phyloP scores from a whole-genome alignment of 2,797 vertebrate species.

The Coregonus sp. region DNA sequence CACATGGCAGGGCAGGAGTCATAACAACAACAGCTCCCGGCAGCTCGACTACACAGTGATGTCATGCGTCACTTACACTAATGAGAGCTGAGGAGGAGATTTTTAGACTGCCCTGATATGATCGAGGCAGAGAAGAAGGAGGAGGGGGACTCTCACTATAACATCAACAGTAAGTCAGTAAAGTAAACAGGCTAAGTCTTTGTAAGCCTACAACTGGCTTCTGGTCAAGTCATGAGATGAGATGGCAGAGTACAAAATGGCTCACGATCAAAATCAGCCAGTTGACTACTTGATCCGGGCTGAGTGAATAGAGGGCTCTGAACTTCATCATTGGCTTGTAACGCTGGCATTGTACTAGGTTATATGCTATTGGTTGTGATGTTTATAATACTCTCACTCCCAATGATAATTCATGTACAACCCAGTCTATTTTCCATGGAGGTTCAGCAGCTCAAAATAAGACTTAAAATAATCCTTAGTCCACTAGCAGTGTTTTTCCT shows the following conservation, averaged over 20 bases:
- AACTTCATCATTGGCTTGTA: not conserved
- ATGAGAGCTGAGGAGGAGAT: slow-evolving; percentile 9
- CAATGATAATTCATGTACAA: not conserved
- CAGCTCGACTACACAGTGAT: not conserved
- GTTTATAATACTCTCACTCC: too few species aligned
- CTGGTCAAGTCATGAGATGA: not conserved
- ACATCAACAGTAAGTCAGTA: not conserved
- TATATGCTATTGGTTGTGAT: too few species aligned
- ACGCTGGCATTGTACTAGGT: too few species aligned
- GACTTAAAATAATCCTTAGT: not conserved
- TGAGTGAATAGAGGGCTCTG: not conserved
- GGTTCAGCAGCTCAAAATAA: not conserved
- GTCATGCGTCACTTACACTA: slow-evolving; percentile 8
- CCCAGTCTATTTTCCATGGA: not conserved
- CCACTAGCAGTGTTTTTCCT: not conserved
- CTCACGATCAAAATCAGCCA: not conserved
- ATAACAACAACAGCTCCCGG: not conserved
- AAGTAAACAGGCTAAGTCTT: not conserved
- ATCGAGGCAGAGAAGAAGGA: not conserved
- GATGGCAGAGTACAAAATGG: not conserved
- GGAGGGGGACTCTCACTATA: not conserved
- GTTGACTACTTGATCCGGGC: not conserved
- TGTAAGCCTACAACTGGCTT: not conserved
- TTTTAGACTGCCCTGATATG: too few species aligned
- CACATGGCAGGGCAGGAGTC: not conserved